Base-by-base conservation (phyloP, 2,113 vertebrate genomes). In the Otocyon megalotis region DNA sequence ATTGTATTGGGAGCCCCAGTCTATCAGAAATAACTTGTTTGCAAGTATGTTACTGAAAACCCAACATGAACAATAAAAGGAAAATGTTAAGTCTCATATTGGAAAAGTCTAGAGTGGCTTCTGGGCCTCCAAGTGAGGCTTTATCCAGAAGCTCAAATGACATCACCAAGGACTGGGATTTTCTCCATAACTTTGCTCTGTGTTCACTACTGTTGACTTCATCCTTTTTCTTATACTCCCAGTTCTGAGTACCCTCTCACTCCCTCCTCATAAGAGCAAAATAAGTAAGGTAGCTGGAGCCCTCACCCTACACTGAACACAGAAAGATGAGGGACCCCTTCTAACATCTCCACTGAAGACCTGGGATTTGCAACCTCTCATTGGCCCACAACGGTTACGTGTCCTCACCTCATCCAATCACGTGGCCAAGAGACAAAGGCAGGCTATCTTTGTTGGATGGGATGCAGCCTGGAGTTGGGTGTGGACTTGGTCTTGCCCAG, bases 41-140 rank as follows among this genome's bases (percentile, higher is more conserved):
- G 48, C 16, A 76, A 79, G 13, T 72, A 63, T 72, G 19, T 72
- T 62, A 86, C n/a, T 48, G 19, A 82, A 96, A 92, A 60, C 30
- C 15, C 28, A 86, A 26, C 1, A 14, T 74, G 79, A 43, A 12
- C 3, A 19, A 9, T 79, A 43, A 67, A 62, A 30, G 71, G 58
- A 80, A 58, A 15, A 7, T 43, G 96, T n/a, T 22, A 28, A 54
- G 32, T 76, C 54, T 69, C 17, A 9, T 84, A 80, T 85, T 1
- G 3, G 22, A 79, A 92, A 53, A 60, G 12, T 82, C 67, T 50
- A 32, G 56, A 83, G 37, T 0, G 26, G 24, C 10, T 32, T 26
- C 8, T 82, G 50, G 32, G 35, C 43, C 72, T 93, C 26, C 26
- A 5, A 5, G 1, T 32, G 13, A 65, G 84, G 56, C 37, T 22